A percentile compares a stretch with the other conserved stretches of the same genome.
Evolutionary conservation across 1,140 invertebrate genomes (phyloP).

Genomic region (Brevipalpus yothersi): DNA sequence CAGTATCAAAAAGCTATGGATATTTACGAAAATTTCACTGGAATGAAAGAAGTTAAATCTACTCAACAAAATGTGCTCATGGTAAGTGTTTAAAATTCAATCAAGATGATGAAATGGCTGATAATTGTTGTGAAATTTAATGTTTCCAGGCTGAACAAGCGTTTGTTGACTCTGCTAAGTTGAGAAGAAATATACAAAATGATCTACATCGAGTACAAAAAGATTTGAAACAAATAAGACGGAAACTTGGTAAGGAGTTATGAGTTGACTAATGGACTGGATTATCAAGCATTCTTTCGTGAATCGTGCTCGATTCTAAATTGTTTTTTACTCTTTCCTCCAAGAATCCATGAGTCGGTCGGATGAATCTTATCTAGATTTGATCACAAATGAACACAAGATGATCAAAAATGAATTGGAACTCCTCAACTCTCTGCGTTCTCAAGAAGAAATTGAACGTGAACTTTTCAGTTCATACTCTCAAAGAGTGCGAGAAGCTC

Average conservation of each 20-base stretch:
- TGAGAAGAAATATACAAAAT: not conserved
- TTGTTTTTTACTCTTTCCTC: not conserved
- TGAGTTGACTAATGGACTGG: not conserved
- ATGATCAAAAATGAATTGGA: not conserved
- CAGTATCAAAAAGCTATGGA: not conserved
- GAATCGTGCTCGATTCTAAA: not conserved
- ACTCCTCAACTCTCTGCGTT: not conserved
- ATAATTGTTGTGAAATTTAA: not conserved
- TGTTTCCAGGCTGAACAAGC: not conserved
- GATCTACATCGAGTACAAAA: not conserved
- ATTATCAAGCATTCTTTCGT: not conserved
- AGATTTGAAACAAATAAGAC: not conserved
- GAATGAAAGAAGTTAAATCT: not conserved
- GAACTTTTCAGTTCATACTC: not conserved
- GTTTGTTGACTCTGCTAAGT: not conserved
- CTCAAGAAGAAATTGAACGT: not conserved
- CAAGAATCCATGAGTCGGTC: not conserved
- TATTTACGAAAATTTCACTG: not conserved
- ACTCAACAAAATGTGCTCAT: slow-evolving; percentile 1
- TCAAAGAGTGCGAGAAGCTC: not conserved
- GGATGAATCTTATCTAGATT: not conserved
- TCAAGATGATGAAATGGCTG: not conserved
- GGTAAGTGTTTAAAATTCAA: not conserved
- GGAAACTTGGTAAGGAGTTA: not conserved
- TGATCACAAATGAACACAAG: slow-evolving; percentile 1